Evolutionary conservation across 1,140 invertebrate species (phyloP), one percentile per base, ranked within the genome.

Genomic region (Marisa cornuarietis): DNA sequence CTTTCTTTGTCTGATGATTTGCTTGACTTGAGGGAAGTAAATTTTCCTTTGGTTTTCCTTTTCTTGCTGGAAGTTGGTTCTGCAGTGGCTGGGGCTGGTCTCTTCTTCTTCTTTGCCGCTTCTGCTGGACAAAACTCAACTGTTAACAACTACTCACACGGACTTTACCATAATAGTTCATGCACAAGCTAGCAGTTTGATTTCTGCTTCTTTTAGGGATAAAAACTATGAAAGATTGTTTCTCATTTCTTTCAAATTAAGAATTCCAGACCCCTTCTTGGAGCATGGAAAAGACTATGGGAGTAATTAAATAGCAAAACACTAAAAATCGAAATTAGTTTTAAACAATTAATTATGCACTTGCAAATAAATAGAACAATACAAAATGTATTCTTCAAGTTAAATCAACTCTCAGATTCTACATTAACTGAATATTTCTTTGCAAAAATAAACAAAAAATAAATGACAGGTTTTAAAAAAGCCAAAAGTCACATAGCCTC

Each of bases 21-120:
- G 31, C 65, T 74, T 20, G 76, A 54, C 51, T 82, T 82, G 7
- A 79, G 22, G 26, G 71, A 68, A n/a, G 77, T 82, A 63, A 75
- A 82, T 31, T 66, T 79, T 51, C 24, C 22, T 65, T 54, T 61
- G 14, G 66, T 51, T 18, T n/a, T 79, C 24, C 51, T 11, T 13
- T 71, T 58, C 71, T 72, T 79, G 22, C 71, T 79, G 13, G 66
- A 31, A 52, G 61, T 68, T 72, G 49, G 52, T 42, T 52, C 54
- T 31, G 24, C 16, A 16, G 75, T 63, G n/a, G 68, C 54, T 18
- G n/a, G 65, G 26, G n/a, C 10, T 26, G n/a, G 49, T 26, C 42
- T 52, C 54, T 61, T 79, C 22, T 26, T 61, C 31, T 79, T 79
- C n/a, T 71, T 71, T 42, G 14, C 61, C 49, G 65, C 69, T 58